These are phyloP conservation scores for Pseudomugil gertrudae DNA, from an alignment of 2,797 vertebrate species.

Conservation along the genomic window DNA sequence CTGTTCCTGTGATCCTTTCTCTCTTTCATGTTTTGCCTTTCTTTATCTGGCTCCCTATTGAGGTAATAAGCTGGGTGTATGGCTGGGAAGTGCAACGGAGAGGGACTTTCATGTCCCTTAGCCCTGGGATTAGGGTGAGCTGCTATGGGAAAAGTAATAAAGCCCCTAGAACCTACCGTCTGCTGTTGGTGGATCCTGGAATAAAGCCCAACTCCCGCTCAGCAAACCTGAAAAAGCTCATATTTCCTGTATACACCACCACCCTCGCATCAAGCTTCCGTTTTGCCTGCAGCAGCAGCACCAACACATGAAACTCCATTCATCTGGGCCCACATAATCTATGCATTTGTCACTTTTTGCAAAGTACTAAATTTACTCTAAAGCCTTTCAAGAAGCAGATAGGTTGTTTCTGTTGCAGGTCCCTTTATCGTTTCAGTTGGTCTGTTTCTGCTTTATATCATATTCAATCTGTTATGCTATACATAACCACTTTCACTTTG, in stretches of 20 bases:
- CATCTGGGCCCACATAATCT: conserved; percentile 10
- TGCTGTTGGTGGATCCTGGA: conserved; percentile 67
- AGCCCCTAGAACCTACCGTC: conserved; percentile 64
- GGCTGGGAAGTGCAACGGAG: conserved; percentile 60
- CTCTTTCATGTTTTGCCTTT: conserved; percentile 71
- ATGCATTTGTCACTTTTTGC: conserved; percentile 8
- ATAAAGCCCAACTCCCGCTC: conserved; percentile 62
- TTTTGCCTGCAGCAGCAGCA: conserved; percentile 19
- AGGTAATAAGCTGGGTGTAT: conserved; percentile 69
- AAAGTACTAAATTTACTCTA: background rate
- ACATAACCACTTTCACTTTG: background rate
- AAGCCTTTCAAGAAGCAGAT: background rate
- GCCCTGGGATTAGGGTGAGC: conserved; percentile 71
- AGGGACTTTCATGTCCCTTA: conserved; percentile 75
- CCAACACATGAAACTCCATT: conserved; percentile 17
- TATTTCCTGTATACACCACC: conserved; percentile 70
- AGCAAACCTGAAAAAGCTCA: conserved; percentile 66
- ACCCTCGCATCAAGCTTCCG: conserved; percentile 53
- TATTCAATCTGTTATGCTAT: background rate
- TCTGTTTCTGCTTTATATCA: background rate
- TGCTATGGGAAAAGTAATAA: conserved; percentile 71
- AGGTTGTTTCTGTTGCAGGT: background rate
- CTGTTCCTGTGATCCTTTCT: conserved; percentile 64
- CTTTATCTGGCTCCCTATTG: conserved; percentile 66
- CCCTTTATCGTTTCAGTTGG: background rate